Evolutionary conservation across 1,140 invertebrate species (phyloP), one percentile per base, ranked within the genome.

Genomic region (Sitobion miscanthi): DNA sequence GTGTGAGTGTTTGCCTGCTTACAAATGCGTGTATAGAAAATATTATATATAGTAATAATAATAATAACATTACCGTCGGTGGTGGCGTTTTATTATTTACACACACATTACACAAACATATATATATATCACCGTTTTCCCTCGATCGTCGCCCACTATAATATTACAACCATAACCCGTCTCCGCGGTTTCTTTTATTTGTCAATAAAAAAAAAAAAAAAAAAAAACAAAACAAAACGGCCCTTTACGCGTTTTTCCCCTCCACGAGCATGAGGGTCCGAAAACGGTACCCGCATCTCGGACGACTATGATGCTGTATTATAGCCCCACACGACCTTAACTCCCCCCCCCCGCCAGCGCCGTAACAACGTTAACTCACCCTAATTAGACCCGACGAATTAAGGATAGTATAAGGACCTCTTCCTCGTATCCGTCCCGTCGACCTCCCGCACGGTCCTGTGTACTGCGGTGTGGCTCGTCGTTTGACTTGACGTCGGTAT

Each of bases 101-200:
- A 77, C 62, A 69, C 62, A 77, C 30, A 77, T 77, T 77, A 77
- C 62, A 77, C 30, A n/a, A 77, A n/a, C 17, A 17, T 69, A n/a
- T 69, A 30, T 62, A 30, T 62, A 69, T 35, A 35, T 35, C 45
- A 86, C 20, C 42, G 83, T 85, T 85, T 85, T 42, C 38, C 83
- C 42, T 45, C 83, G 83, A 85, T 38, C 21, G 20, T 83, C 77
- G 35, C 77, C 77, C 35, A 38, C 77, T 83, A 83, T 38, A 21
- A 83, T 35, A 38, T 38, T 85, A 42, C 9, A 45, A 38, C 83
- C 42, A 42, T 45, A 23, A 7, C 9, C 82, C 20, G 38, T 38
- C 35, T 42, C 83, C 35, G 42, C 35, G n/a, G 87, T 89, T 54
- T 89, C 87, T 89, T 89, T 89, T 89, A 89, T 89, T 54, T 89